Conservation (phyloP, 2,888 invertebrate species). For the Troides helena region DNA sequence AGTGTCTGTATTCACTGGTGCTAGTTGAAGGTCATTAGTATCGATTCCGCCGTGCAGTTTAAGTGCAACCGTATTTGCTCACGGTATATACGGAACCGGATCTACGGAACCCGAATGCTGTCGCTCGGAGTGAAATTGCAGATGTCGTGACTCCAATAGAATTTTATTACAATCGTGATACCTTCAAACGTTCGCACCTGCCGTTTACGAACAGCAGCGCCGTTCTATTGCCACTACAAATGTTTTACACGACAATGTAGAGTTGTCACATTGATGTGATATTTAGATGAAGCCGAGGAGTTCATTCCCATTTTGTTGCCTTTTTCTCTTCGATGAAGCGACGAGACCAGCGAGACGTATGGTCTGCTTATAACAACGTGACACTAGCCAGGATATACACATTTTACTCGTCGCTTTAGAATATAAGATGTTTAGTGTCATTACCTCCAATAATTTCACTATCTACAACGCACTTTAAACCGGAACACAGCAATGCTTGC, state of each 20-base stretch:
- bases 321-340: no score
- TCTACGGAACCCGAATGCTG: slow-evolving; percentile 7
- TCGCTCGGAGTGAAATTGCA: slow-evolving; percentile 12
- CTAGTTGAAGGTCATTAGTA: no score
- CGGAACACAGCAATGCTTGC: no score
- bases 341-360: no score
- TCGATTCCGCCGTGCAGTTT: no score
- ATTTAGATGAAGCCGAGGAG: not conserved
- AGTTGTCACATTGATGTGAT: not conserved
- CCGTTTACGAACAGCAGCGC: slow-evolving; percentile 18
- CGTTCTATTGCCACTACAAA: not conserved
- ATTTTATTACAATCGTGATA: slow-evolving; percentile 30
- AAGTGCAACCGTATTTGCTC: not conserved
- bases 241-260: not conserved
- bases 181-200: slow-evolving; percentile 26
- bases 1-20: no score
- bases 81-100: not conserved
- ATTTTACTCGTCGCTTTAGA: no score
- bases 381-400: no score
- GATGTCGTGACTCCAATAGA: slow-evolving; percentile 27
- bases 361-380: no score
- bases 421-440: no score
- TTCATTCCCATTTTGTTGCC: not conserved
- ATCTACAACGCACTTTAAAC: no score
- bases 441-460: no score